Evolutionary conservation across 2,888 invertebrate genomes (phyloP).

Genomic region (Chrysolina oricalcia): DNA sequence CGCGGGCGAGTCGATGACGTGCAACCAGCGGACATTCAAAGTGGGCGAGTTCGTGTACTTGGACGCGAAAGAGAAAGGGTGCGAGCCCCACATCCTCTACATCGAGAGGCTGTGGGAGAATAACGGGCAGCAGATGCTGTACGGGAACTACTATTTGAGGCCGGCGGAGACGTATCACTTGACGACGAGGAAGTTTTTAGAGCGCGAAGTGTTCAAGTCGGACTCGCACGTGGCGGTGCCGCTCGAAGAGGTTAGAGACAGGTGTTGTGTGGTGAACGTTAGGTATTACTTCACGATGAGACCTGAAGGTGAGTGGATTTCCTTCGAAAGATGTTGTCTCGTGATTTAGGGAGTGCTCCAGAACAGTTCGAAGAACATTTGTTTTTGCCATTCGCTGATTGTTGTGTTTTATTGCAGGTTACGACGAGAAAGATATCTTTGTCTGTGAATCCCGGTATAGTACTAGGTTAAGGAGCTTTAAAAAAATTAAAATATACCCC

Average conservation of each 20-base stretch:
- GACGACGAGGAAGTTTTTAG: slow-evolving; percentile 94
- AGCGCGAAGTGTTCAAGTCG: slow-evolving; percentile 97
- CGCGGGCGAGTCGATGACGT: slow-evolving; percentile 78
- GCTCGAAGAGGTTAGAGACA: slow-evolving; percentile 88
- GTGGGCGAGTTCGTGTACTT: slow-evolving; percentile 96
- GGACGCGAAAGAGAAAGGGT: slow-evolving; percentile 77
- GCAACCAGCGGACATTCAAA: slow-evolving; percentile 84
- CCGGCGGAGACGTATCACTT: slow-evolving; percentile 98
- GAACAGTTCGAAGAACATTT: background rate
- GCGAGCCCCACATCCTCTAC: slow-evolving; percentile 81
- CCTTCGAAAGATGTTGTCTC: too few species aligned
- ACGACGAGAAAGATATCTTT: slow-evolving; percentile 93
- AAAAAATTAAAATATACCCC: slow-evolving; percentile 91
- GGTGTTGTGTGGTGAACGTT: slow-evolving; percentile 94
- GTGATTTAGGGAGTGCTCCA: too few species aligned
- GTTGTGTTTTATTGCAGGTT: slow-evolving; percentile 72
- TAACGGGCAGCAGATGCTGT: slow-evolving; percentile 89
- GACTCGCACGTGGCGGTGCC: slow-evolving; percentile 90
- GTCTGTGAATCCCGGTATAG: slow-evolving; percentile 98
- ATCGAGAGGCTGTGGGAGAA: slow-evolving; percentile 86
- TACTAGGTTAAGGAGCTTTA: slow-evolving; percentile 88
- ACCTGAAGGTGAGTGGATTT: slow-evolving; percentile 79
- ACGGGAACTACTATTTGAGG: slow-evolving; percentile 92
- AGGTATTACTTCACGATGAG: slow-evolving; percentile 94
- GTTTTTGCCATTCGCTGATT: background rate